Evolutionary conservation across 2,113 vertebrate genomes (phyloP), one percentile per base, ranked within the genome.

Genomic region (Choloepus hoffmanni): DNA sequence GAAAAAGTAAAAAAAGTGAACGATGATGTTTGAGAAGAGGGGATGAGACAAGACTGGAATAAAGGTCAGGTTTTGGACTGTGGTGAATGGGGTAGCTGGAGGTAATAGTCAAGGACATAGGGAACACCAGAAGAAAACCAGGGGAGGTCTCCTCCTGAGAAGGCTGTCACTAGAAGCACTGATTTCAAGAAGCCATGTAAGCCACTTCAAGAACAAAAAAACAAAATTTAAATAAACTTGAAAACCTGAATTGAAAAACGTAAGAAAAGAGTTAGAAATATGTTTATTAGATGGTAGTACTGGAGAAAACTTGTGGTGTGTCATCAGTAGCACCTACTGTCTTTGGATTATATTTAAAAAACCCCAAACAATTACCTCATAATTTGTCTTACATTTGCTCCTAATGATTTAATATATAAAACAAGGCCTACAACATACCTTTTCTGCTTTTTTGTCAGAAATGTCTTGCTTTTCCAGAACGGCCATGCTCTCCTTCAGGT

Each of bases 401-500:
- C 79, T 45, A 36, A 94, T 63, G 33, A 5, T 4, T 68, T 88
- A 89, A 55, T 77, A 84, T 14, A 23, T 55, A 60, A 62, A 79
- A 89, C 36, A 43, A 62, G 90, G 77, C 21, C n/a, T 60, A 65
- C 84, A 81, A 33, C 84, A n/a, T 98, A 99, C 99, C 99, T 99
- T 99, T 97, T 99, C 99, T 81, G 99, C 99, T 89, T 99, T 99
- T 97, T 99, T 99, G 98, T 99, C 99, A 14, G 99, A 99, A 97
- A 99, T 99, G 97, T 99, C 99, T 86, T 99, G 99, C 97, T 99
- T 99, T 98, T 99, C 99, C 76, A 99, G 98, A 95, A 99, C 99
- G 0, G 99, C 99, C 99, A 99, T 99, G 98, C 99, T 99, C 97
- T 99, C 99, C 98, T 99, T 99, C 91, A 99, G 98, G 98, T 99